Evolutionary conservation across 2,113 vertebrate species (phyloP).

Genomic region (Sus scrofa): T2T-Sscrofa CM000820.6:3014001-3014500

Average conservation of each 20-base stretch:
- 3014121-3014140: neutral
- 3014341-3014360: neutral
- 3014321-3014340: neutral
- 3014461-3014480: neutral
- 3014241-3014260: constrained; percentile 39
- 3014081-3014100: neutral
- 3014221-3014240: neutral
- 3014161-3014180: neutral
- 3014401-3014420: neutral
- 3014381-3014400: neutral
- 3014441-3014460: neutral
- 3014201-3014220: constrained; percentile 11
- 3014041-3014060: neutral
- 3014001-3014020: neutral
- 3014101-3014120: neutral
- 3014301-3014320: neutral
- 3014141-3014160: neutral
- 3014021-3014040: neutral
- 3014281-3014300: neutral
- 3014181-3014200: constrained; percentile 20
- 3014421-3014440: neutral
- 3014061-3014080: neutral
- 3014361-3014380: neutral
- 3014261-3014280: neutral
- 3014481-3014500: neutral